Conservation (phyloP, 2,888 invertebrate species). For the Platypus cylindrus region DNA sequence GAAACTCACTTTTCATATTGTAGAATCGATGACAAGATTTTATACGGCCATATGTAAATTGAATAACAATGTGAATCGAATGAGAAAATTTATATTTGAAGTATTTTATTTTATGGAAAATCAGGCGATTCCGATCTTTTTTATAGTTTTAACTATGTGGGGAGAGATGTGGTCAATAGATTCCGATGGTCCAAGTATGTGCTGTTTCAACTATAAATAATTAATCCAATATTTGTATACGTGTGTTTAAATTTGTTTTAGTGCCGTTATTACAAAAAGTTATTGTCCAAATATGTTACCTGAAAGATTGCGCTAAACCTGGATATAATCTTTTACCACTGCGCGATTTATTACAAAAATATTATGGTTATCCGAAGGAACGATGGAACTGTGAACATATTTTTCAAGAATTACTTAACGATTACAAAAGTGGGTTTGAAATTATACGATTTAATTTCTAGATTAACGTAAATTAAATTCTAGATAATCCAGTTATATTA, state of each 20-base stretch:
- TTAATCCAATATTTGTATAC: neutral
- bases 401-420: constrained; percentile 27
- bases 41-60: constrained; percentile 27
- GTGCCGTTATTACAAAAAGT: too few species aligned
- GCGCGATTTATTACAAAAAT: constrained; percentile 28
- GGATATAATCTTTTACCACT: constrained; percentile 28
- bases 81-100: constrained; percentile 35
- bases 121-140: constrained; percentile 30
- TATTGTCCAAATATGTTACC: constrained; percentile 31
- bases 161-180: constrained; percentile 35
- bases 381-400: constrained; percentile 24
- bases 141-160: constrained; percentile 35
- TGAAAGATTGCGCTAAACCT: constrained; percentile 21
- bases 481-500: constrained; percentile 22
- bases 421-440: constrained; percentile 28
- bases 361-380: constrained; percentile 32
- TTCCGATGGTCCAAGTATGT: constrained; percentile 13
- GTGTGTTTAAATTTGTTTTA: constrained; percentile 19
- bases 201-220: constrained; percentile 1
- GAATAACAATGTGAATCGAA: constrained; percentile 31
- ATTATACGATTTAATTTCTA: constrained; percentile 1
- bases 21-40: constrained; percentile 20
- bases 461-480: constrained; percentile 9
- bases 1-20: constrained; percentile 3
- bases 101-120: constrained; percentile 34